Percentiles rank a stretch among this genome's conserved stretches.
Evolutionary conservation across 1,140 invertebrate species (phyloP).

Genomic region (Pseudomyrmex flavicornis): DNA sequence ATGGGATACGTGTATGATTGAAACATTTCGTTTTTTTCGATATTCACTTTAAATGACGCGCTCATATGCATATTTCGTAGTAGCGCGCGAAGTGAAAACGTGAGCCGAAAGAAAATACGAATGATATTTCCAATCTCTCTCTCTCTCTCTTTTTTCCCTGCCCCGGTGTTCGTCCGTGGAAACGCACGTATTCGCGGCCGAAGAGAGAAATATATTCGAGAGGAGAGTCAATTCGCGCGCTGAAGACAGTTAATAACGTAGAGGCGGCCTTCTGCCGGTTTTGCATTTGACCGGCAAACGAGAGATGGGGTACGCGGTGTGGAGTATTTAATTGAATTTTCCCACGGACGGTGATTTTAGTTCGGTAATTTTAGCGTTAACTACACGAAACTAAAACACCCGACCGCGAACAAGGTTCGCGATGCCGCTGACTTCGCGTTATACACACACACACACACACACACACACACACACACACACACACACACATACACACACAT

Average conservation of each 20-base stretch:
- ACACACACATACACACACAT: not conserved
- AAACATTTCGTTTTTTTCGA: not conserved
- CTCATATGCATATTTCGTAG: not conserved
- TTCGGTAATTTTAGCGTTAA: conserved; percentile 51
- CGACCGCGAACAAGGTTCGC: conserved; percentile 29
- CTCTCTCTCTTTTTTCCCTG: too few species aligned
- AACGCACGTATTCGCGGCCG: not conserved
- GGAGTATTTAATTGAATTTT: conserved; percentile 53
- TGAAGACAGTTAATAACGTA: conserved; percentile 43
- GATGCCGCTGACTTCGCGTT: conserved; percentile 27
- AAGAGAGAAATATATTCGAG: conserved; percentile 20
- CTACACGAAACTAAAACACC: conserved; percentile 37
- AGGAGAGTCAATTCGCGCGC: conserved; percentile 25
- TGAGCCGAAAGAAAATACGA: conserved; percentile 11
- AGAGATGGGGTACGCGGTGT: not conserved
- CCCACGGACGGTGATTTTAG: not conserved
- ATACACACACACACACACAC: not conserved
- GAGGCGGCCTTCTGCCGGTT: too few species aligned
- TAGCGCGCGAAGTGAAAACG: not conserved
- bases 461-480: not conserved
- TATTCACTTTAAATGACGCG: not conserved
- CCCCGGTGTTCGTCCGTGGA: not conserved
- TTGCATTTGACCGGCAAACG: conserved; percentile 7
- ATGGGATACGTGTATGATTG: not conserved
- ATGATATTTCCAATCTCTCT: conserved; percentile 6